Base-by-base conservation (phyloP, 2,888 invertebrate species). In the Aspidiotus destructor region DNA sequence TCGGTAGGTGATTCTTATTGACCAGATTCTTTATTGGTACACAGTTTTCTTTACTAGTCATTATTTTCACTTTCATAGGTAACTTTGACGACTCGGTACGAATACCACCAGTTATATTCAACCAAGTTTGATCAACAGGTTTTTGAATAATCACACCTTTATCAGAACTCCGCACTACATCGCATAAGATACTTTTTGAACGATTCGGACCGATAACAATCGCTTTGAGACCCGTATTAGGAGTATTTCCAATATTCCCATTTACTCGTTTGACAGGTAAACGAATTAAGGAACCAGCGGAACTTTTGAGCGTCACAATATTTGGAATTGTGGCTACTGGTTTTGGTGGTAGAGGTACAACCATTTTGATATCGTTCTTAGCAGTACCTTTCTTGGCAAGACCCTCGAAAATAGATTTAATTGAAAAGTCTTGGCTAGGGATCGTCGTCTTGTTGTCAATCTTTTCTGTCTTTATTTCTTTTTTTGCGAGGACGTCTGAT, bases 101-200 rank as follows among this genome's bases (percentile, higher is more conserved):
- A 40, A 40, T 40, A 2, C 17, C 13, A 2, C 10, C 6, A 17
- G 48, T 16, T 13, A 17, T 0, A 48, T 60, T 48, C 28, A 67
- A 10, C 15, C 58, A 52, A 44, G 48, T 60, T 7, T 60, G 48
- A 13, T 48, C 48, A 44, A 44, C 65, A 7, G 68, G 60, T 41
- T 68, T 68, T 41, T 68, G 68, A 41, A 68, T 61, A 9, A 68
- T 41, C 54, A 68, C 53, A 40, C 61, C 54, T 53, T 61, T 61
- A 16, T 41, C 17, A 16, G 68, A 41, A 54, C 41, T 68, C 17
- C 67, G 67, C 13, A 67, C 67, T 10, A 67, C 67, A 41, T 67
- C 60, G 60, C 67, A 67, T n/a, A 67, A 42, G 28, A 67, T 67
- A n/a, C 67, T 67, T 48, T 67, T 67, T 16, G 67, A 48, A 10